Conservation (phyloP, 53 echinoderm and acorn worm species). For the Apostichopus leukothele region DNA sequence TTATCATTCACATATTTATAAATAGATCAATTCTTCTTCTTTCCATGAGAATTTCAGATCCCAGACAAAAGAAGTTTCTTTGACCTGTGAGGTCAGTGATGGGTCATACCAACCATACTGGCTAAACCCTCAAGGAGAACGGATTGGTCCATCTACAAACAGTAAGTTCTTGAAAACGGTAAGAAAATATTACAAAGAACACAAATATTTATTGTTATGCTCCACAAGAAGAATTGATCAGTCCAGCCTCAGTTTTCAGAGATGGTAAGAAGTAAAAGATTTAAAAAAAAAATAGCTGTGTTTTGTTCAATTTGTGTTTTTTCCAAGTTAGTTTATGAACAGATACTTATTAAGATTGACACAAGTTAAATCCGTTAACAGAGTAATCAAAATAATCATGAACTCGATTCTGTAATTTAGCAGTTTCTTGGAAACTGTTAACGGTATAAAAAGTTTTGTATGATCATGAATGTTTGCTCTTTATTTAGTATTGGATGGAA, state of each 20-base stretch:
- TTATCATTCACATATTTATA: no score
- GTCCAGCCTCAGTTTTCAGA: no score
- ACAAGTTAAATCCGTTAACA: neutral
- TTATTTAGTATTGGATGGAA: slow-evolving; percentile 45
- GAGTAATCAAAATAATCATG: neutral
- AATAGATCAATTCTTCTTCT: no score
- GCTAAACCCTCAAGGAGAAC: slow-evolving; percentile 28
- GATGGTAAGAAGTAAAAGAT: no score
- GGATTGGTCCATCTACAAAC: neutral
- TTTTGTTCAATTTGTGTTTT: no score
- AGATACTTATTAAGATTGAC: neutral
- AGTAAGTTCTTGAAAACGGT: no score
- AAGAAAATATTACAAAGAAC: no score
- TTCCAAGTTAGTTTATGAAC: neutral
- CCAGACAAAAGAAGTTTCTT: neutral
- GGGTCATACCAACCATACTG: slow-evolving; percentile 5
- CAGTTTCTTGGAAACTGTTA: neutral
- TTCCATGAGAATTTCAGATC: no score
- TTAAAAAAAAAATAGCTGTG: no score
- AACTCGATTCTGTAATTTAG: neutral
- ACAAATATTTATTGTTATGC: no score
- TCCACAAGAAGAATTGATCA: no score
- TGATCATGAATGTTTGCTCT: neutral
- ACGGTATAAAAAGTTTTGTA: neutral
- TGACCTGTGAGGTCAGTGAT: slow-evolving; percentile 25